phyloP scores from a whole-genome alignment of 2,888 invertebrate species.

The Heliconius charithonia region DNA sequence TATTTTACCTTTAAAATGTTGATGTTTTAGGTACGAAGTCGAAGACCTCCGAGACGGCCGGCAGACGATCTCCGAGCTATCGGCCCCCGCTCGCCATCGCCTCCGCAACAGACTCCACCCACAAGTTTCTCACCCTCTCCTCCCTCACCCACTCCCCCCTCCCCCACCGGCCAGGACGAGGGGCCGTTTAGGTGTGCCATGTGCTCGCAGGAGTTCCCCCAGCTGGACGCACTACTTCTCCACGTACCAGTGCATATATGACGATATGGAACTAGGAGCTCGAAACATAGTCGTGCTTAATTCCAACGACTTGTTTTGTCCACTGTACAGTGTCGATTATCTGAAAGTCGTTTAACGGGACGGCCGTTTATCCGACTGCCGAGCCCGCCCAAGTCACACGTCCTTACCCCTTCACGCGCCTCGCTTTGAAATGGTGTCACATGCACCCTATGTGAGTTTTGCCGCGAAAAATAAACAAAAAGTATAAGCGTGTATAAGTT shows the following conservation, averaged over 20 bases:
- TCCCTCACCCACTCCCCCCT: slow-evolving; percentile 38
- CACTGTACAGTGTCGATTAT: too few species aligned
- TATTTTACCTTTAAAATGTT: neutral
- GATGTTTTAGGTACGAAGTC: slow-evolving; percentile 55
- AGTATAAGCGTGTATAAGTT: too few species aligned
- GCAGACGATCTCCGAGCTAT: slow-evolving; percentile 75
- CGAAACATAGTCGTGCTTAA: slow-evolving; percentile 27
- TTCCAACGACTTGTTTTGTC: neutral
- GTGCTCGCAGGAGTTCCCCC: slow-evolving; percentile 90
- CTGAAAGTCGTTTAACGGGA: too few species aligned
- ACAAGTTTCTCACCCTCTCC: slow-evolving; percentile 40
- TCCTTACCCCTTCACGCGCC: too few species aligned
- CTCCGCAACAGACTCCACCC: slow-evolving; percentile 35
- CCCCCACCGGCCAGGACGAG: slow-evolving; percentile 53
- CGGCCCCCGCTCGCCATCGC: slow-evolving; percentile 53
- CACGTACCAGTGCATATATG: slow-evolving; percentile 94
- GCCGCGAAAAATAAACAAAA: too few species aligned
- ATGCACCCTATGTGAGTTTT: too few species aligned
- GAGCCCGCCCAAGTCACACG: too few species aligned
- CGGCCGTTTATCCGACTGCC: too few species aligned
- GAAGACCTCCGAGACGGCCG: slow-evolving; percentile 70
- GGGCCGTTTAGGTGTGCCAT: slow-evolving; percentile 91
- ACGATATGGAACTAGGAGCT: slow-evolving; percentile 55
- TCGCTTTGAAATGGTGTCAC: too few species aligned
- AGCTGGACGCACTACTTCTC: slow-evolving; percentile 87